phyloP scores from a whole-genome alignment of 2,113 vertebrate genomes.

The Cinclus cinclus region DNA sequence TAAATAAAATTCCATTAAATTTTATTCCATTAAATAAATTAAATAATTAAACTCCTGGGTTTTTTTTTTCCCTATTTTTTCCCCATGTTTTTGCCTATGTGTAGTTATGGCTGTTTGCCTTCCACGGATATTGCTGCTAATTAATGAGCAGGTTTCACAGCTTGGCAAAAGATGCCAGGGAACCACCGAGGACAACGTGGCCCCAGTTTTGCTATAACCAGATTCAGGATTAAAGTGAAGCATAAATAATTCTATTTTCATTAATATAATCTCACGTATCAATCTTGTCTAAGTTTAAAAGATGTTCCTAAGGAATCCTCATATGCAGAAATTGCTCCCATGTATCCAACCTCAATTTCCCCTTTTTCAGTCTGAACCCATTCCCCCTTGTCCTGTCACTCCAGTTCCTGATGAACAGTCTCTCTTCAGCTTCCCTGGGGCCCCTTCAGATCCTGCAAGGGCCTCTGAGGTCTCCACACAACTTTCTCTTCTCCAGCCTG shows the following conservation, averaged over 20 bases:
- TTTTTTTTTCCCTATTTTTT: background rate
- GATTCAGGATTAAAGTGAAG: background rate
- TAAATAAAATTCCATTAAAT: too few species aligned
- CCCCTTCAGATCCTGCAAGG: background rate
- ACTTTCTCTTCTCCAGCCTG: background rate
- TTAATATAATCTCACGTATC: background rate
- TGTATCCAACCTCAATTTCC: background rate
- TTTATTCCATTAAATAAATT: too few species aligned
- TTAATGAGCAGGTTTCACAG: background rate
- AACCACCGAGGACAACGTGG: background rate
- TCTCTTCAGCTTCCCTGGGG: background rate
- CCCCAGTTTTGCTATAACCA: background rate
- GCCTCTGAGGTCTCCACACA: background rate
- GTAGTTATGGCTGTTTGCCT: background rate
- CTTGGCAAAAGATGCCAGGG: background rate
- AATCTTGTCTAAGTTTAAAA: background rate
- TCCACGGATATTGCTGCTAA: background rate
- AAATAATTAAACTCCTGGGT: background rate
- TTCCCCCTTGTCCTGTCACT: background rate
- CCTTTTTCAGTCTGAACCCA: background rate
- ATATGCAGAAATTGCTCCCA: fast-evolving
- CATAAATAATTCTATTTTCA: background rate
- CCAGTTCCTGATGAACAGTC: background rate
- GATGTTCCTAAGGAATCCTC: background rate
- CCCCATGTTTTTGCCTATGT: background rate